Conservation (phyloP, 1,140 invertebrate species). For the Neomicropteryx cornuta region DNA sequence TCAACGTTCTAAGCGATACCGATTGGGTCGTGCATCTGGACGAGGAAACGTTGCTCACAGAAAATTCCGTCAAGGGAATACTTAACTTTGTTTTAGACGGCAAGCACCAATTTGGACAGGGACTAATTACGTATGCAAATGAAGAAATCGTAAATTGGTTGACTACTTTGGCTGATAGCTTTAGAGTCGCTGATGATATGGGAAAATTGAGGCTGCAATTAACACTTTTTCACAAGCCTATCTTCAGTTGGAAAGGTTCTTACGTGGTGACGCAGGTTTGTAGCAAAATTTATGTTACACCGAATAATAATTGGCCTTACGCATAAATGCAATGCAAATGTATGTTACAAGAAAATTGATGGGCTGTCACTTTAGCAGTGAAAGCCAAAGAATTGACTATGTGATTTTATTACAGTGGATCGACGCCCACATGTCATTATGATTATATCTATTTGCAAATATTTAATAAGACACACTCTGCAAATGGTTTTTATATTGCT, state of each 20-base stretch:
- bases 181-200: constrained; percentile 94
- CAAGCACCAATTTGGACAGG: constrained; percentile 94
- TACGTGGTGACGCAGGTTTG: constrained; percentile 86
- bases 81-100: constrained; percentile 93
- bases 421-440: too few relatives aligned
- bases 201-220: constrained; percentile 91
- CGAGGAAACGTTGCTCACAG: constrained; percentile 92
- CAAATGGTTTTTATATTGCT: too few relatives aligned
- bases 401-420: too few relatives aligned
- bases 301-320: background rate
- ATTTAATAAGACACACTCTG: too few relatives aligned
- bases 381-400: too few relatives aligned
- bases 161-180: constrained; percentile 92
- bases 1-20: constrained; percentile 76
- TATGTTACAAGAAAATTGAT: background rate
- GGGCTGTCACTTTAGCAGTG: background rate
- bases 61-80: constrained; percentile 83
- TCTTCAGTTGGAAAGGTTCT: constrained; percentile 97
- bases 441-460: too few relatives aligned
- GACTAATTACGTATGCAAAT: constrained; percentile 95
- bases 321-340: background rate
- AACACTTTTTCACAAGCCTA: constrained; percentile 84
- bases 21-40: constrained; percentile 98
- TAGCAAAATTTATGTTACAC: constrained; percentile 10
- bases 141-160: constrained; percentile 95